Base-by-base conservation (phyloP, 2,888 invertebrate genomes). In the Pterostichus madidus region DNA sequence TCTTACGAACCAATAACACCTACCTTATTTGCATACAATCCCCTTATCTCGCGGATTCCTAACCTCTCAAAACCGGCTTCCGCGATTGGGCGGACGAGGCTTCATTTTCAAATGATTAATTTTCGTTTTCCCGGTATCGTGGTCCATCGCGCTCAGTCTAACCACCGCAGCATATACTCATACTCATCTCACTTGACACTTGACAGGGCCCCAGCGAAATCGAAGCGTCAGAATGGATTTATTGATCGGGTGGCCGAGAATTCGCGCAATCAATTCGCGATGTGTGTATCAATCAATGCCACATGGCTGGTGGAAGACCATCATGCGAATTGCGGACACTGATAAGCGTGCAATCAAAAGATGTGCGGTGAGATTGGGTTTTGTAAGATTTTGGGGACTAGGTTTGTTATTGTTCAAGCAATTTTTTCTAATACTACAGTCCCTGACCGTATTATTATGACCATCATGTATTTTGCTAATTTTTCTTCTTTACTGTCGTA, bases 231-330 rank as follows among this genome's bases (percentile, higher is more conserved):
- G 39, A 59, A 59, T 15, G 35, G 56, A 77, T 79, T 75, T 61
- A 61, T 79, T 61, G 78, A 61, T 46, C 15, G 78, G 64, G 61
- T 79, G 61, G 61, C 46, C 78, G 78, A 35, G 78, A 79, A 79
- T 79, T 79, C 78, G 75, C 46, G 31, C 75, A 49, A 75, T 75
- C 75, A 64, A 64, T 64, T 64, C 17, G 44, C 77, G 61, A 46
- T 17, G 15, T 31, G 35, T 75, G 78, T 44, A 79, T 79, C 78
- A 79, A 79, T 79, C 78, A 79, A 61, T 79, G 78, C 59, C 78
- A 79, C 44, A 75, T 39, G 39, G 15, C 3, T n/a, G 35, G 35
- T 4, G 13, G 35, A 35, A 32, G 35, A 13, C n/a, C 15, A 68
- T 68, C 68, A 35, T 44, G 44, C 39, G 68, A 39, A 68, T 32